Evolutionary conservation across 2,888 invertebrate species (phyloP).

Genomic region (Celastrina argiolus): DNA sequence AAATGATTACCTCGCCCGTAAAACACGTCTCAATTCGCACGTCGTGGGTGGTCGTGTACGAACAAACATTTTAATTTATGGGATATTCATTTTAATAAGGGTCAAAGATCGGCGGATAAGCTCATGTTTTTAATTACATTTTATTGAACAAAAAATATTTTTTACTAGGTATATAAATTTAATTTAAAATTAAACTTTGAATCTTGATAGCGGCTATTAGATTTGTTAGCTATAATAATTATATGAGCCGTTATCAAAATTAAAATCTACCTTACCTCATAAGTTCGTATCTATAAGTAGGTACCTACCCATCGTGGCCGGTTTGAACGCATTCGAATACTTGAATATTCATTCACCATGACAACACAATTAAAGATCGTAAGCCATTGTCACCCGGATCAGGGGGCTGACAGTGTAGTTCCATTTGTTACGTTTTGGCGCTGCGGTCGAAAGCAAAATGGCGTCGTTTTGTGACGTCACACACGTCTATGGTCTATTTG

Average conservation of each 20-base stretch:
- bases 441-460: too few species aligned
- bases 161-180: neutral
- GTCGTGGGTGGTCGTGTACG: neutral
- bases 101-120: conserved; percentile 1
- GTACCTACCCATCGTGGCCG: neutral
- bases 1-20: neutral
- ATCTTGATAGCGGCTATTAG: neutral
- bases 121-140: neutral
- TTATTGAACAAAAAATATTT: neutral
- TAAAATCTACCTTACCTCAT: conserved; percentile 3
- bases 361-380: neutral
- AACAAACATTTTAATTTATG: neutral
- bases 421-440: too few species aligned
- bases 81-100: conserved; percentile 2
- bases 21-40: neutral
- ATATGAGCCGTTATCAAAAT: conserved; percentile 8
- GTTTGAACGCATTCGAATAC: neutral
- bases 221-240: conserved; percentile 7
- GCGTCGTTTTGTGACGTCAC: too few species aligned
- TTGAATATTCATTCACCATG: neutral
- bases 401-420: too few species aligned
- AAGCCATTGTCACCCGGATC: too few species aligned
- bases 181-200: neutral
- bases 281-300: neutral
- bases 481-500: too few species aligned